Conservation (phyloP, 2,797 vertebrate species). For the Champsocephalus gunnari region DNA sequence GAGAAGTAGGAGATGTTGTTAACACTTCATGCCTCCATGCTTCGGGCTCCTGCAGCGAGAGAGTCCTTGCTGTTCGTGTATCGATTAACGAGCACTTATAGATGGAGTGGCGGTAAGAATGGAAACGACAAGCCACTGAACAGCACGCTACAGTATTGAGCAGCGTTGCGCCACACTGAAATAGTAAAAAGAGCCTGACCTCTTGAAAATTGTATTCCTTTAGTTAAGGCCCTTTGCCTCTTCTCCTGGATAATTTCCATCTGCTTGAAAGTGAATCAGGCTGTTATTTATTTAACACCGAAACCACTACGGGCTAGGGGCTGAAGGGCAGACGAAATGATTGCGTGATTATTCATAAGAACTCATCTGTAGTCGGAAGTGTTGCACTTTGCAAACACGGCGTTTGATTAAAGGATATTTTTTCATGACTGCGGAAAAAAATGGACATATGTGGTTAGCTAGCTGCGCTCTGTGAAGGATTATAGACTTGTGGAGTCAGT, state of each 20-base stretch:
- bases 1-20: conserved; percentile 33
- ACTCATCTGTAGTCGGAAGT: conserved; percentile 51
- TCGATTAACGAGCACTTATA: conserved; percentile 72
- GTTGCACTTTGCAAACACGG: conserved; percentile 37
- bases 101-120: conserved; percentile 66
- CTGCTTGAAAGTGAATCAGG: conserved; percentile 34
- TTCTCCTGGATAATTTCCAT: conserved; percentile 32
- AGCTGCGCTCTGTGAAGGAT: conserved; percentile 71
- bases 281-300: conserved; percentile 54
- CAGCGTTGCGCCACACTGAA: background rate
- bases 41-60: conserved; percentile 40
- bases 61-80: conserved; percentile 61
- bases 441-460: conserved; percentile 4
- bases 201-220: conserved; percentile 33
- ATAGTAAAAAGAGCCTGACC: conserved; percentile 20
- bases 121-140: conserved; percentile 69
- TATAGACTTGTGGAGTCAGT: conserved; percentile 87
- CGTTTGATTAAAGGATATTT: conserved; percentile 49
- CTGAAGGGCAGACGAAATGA: conserved; percentile 55
- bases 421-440: conserved; percentile 22
- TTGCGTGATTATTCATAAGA: conserved; percentile 56
- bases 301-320: conserved; percentile 38
- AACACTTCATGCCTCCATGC: conserved; percentile 69
- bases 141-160: conserved; percentile 33
- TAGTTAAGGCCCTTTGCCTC: background rate